Evolutionary conservation across 2,113 vertebrate genomes (phyloP), one percentile per base, ranked within the genome.

Genomic region (Percina caprodes): DNA sequence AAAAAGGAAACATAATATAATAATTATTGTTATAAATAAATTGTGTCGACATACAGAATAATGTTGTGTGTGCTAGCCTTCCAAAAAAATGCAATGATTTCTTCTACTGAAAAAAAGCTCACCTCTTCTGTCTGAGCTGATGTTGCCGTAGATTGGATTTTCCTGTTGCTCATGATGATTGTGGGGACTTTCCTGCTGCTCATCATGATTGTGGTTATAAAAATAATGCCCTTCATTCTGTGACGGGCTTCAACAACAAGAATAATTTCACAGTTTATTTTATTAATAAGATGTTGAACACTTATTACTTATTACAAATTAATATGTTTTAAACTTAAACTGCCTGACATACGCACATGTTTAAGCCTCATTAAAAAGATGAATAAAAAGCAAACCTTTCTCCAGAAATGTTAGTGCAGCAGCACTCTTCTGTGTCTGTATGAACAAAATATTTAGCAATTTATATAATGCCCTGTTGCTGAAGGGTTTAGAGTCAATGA

Each of bases 101-200:
- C 23, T 56, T 15, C 1, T 24, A 56, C 2, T 42, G 0, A 3
- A 42, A 42, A 24, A 14, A 30, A 15, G 3, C 82, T 90, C 49
- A 94, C 93, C 89, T 71, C 59, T 54, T 80, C 82, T 80, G 1
- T 93, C 86, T 79, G 87, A 58, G 78, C 42, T 75, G 74, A 96
- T 94, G 86, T 95, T 96, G 30, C 94, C 95, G 66, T 95, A 96
- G 74, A 95, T 95, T 59, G 94, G 94, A 92, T 95, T 95, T 55
- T 95, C 94, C 45, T 89, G 88, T 74, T 73, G 74, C 55, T 75
- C 70, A 12, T 76, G 71, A 45, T 69, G 39, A 52, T 83, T 78
- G 1, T 65, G 78, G 12, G 74, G 63, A 86, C 70, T 78, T 63
- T 89, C 86, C 58, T 81, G 79, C 52, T 69, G 45, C 58, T 83